Evolutionary conservation across 2,888 invertebrate species (phyloP).

Genomic region (Rhimphoctona megacephalus): DNA sequence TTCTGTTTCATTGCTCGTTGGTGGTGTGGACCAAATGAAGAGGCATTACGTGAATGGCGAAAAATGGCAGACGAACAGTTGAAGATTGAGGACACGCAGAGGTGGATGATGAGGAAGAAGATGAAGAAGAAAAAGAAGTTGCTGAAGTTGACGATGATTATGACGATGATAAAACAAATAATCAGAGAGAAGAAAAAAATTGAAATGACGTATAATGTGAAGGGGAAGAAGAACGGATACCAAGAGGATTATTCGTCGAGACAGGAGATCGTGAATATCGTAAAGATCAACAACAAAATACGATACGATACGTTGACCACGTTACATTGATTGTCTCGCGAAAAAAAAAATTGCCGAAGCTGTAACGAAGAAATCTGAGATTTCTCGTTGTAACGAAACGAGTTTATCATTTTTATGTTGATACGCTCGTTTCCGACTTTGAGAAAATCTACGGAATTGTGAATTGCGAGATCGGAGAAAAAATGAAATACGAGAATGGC

Average conservation of each 20-base stretch:
- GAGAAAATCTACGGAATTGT: neutral
- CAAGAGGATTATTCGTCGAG: conserved; percentile 36
- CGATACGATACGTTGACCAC: neutral
- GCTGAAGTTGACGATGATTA: conserved; percentile 15
- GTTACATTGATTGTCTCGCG: conserved; percentile 27
- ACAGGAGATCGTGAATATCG: conserved; percentile 11
- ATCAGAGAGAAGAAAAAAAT: neutral
- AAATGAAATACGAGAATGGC: neutral
- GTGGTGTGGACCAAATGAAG: conserved; percentile 76
- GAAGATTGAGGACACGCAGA: conserved; percentile 69
- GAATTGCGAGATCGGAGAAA: neutral
- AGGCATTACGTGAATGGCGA: conserved; percentile 76
- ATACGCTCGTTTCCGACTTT: neutral
- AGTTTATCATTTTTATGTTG: neutral
- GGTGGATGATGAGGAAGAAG: conserved; percentile 9
- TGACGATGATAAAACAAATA: conserved; percentile 12
- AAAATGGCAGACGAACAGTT: conserved; percentile 75
- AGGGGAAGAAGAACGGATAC: neutral
- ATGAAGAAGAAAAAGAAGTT: conserved; percentile 14
- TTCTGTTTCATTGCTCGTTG: conserved; percentile 70
- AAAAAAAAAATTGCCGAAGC: conserved; percentile 21
- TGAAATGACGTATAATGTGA: neutral
- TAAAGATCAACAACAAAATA: conserved; percentile 2
- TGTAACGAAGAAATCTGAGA: conserved; percentile 23
- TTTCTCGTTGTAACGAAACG: conserved; percentile 1